These are phyloP conservation scores for Dascillus cervinus DNA, from an alignment of 2,888 invertebrate genomes.

Conservation along the genomic window DNA sequence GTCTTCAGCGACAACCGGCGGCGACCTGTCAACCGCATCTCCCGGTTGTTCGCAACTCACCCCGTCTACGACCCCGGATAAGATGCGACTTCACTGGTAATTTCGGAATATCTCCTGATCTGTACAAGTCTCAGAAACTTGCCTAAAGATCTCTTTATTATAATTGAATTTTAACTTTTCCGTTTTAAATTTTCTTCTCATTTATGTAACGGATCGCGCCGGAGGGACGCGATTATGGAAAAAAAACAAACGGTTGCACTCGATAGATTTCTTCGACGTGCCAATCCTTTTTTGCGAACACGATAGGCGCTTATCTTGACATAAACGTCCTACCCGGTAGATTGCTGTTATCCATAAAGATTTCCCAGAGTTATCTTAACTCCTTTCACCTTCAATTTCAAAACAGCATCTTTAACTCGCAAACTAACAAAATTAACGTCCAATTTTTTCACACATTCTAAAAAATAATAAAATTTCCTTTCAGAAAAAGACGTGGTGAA, in stretches of 20 bases:
- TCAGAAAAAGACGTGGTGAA: no score
- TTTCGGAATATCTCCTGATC: slow-evolving; percentile 8
- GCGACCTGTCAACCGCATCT: slow-evolving; percentile 39
- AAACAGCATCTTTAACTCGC: no score
- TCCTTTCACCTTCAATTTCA: background rate
- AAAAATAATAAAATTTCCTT: no score
- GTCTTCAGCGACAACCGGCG: slow-evolving; percentile 37
- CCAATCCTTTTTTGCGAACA: no score
- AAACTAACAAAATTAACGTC: no score
- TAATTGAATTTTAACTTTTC: background rate
- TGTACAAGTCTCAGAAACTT: background rate
- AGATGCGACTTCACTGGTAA: slow-evolving; percentile 13
- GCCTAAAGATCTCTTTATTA: background rate
- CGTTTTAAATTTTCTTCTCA: no score
- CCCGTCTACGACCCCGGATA: slow-evolving; percentile 8
- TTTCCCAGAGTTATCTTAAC: background rate
- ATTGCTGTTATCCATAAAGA: no score
- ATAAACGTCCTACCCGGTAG: no score
- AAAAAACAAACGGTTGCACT: background rate
- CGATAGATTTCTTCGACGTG: no score
- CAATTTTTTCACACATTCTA: no score
- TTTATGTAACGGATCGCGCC: no score
- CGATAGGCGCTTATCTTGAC: no score
- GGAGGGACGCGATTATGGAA: background rate
- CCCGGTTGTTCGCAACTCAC: slow-evolving; percentile 25